These are phyloP conservation scores for Spisula solida DNA, from an alignment of 2,888 invertebrate genomes.

Conservation along the genomic window DNA sequence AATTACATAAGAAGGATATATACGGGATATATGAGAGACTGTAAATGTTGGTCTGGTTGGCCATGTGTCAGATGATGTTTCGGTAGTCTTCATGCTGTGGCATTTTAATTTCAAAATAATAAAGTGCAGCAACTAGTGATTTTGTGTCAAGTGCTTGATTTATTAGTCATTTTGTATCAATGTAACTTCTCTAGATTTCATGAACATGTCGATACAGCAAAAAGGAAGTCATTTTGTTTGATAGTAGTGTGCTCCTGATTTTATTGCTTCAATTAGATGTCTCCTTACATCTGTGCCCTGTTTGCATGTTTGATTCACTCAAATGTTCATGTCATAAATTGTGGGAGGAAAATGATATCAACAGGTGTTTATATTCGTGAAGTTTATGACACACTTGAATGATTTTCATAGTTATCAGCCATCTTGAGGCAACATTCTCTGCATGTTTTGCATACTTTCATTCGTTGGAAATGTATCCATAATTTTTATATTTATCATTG, in stretches of 20 bases:
- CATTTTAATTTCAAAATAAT: no score
- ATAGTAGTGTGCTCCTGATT: background rate
- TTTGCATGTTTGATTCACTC: background rate
- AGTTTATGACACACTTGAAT: conserved; percentile 1
- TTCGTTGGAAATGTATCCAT: background rate
- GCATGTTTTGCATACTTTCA: background rate
- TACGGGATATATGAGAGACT: no score
- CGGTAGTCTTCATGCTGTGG: no score
- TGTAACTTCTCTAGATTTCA: no score
- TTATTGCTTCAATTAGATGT: conserved; percentile 22
- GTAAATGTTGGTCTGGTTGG: no score
- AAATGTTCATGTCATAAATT: conserved; percentile 12
- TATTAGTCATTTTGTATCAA: no score
- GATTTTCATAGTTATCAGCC: conserved; percentile 12
- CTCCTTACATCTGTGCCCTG: background rate
- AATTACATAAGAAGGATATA: no score
- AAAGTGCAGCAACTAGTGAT: no score
- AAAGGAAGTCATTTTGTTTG: no score
- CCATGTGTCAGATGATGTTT: no score
- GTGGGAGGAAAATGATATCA: background rate
- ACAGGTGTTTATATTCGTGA: conserved; percentile 4
- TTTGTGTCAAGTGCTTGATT: no score
- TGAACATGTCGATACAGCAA: no score
- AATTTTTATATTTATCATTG: background rate
- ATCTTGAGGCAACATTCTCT: conserved; percentile 9